Conservation (phyloP, 2,888 invertebrate species). For the Nemapogon koenigi region DNA sequence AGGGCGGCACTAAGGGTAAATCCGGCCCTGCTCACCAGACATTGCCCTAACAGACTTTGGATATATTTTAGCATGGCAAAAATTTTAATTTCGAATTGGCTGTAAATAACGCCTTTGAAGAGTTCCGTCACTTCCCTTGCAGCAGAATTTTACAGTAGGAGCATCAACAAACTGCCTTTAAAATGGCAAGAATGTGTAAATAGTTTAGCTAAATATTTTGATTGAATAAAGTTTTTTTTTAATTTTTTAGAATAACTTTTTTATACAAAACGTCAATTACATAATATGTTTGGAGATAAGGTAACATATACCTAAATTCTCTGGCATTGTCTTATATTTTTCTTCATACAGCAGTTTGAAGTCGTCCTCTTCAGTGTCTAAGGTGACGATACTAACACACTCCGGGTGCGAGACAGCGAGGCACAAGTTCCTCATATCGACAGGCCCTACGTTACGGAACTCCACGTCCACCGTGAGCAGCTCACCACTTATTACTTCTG, state of each 20-base stretch:
- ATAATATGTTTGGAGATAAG: not conserved
- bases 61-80: too few relatives aligned
- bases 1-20: too few relatives aligned
- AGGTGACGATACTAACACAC: slow-evolving; percentile 59
- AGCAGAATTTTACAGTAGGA: not conserved
- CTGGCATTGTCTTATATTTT: slow-evolving; percentile 58
- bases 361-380: slow-evolving; percentile 23
- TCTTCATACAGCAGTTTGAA: slow-evolving; percentile 36
- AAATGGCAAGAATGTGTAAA: not conserved
- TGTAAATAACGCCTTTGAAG: too few relatives aligned
- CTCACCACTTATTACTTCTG: slow-evolving; percentile 76
- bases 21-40: too few relatives aligned
- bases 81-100: too few relatives aligned
- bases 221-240: too few relatives aligned
- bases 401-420: slow-evolving; percentile 75
- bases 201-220: not conserved
- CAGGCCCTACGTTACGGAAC: slow-evolving; percentile 73
- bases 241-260: not conserved
- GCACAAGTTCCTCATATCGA: slow-evolving; percentile 67
- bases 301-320: slow-evolving; percentile 34
- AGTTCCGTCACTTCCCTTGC: too few relatives aligned
- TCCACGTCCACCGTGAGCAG: slow-evolving; percentile 72
- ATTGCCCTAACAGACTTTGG: too few relatives aligned
- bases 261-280: not conserved
- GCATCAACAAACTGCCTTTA: not conserved